Evolutionary conservation across 2,797 vertebrate genomes (phyloP), one percentile per base, ranked within the genome.

Genomic region (Rhinophrynus dorsalis): DNA sequence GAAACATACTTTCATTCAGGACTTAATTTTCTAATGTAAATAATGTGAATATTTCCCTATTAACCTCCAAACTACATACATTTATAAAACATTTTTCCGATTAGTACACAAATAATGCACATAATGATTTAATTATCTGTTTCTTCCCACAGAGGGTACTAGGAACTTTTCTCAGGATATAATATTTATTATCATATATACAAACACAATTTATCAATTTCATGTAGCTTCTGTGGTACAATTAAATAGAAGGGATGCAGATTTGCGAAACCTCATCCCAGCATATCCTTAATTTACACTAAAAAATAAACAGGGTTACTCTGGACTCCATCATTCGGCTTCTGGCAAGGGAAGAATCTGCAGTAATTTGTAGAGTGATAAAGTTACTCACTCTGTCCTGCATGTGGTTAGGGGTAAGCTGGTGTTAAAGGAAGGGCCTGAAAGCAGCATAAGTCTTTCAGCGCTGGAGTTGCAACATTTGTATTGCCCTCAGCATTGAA

Each of bases 201-300:
- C 87, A 92, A 88, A 93, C 86, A 88, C 86, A 75, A 84, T 88
- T 91, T 85, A 87, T 88, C 91, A 87, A 88, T 87, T 83, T 90
- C 85, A 57, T 72, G 18, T 69, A 32, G 37, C 40, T 42, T 61
- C 17, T 42, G 24, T 64, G 50, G 60, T 72, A 72, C 68, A 92
- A 86, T 93, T 94, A 94, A 94, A 93, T 90, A 94, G 88, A 91
- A 86, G 82, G 5, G 51, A 26, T n/a, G 27, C 9, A 82, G 83
- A 83, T 82, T 80, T 67, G 76, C 77, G 79, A 78, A 79, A 68
- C 80, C 9, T 51, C 66, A 44, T 30, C 70, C 76, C 63, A 40
- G n/a, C 51, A 32, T 56, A 40, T 37, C 18, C 23, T 57, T n/a
- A 13, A 40, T 58, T 38, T 58, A 40, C 47, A 56, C 27, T 63